Evolutionary conservation across 2,797 vertebrate species (phyloP).

Genomic region (Artibeus lituratus): DNA sequence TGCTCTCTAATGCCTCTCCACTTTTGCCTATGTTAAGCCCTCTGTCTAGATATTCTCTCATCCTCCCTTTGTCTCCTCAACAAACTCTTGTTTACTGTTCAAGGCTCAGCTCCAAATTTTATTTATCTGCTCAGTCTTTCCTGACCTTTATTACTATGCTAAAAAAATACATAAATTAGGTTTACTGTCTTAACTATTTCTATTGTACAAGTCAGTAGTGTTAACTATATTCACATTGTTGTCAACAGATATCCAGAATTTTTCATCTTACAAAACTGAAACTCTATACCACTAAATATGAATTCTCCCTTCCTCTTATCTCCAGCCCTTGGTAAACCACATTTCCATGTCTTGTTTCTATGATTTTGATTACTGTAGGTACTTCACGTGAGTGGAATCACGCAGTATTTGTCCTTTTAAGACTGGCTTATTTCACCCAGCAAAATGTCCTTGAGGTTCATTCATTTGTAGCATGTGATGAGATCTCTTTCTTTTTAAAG

Average conservation of each 20-base stretch:
- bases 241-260: not conserved
- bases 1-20: not conserved
- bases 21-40: not conserved
- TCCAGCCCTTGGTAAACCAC: not conserved
- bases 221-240: not conserved
- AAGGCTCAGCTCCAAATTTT: not conserved
- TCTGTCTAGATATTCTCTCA: not conserved
- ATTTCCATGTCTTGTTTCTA: not conserved
- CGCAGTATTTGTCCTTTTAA: not conserved
- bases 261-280: not conserved
- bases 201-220: not conserved
- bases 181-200: not conserved
- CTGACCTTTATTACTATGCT: not conserved
- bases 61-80: not conserved
- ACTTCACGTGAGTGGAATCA: not conserved
- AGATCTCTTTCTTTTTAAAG: not conserved
- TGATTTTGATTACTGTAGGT: not conserved
- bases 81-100: not conserved
- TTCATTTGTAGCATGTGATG: not conserved
- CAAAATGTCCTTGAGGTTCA: not conserved
- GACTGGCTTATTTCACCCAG: not conserved
- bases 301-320: not conserved
- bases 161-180: not conserved
- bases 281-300: not conserved
- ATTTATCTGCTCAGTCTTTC: not conserved